phyloP scores from a whole-genome alignment of 2,113 vertebrate genomes.

The Dipodomys ordii region DNA sequence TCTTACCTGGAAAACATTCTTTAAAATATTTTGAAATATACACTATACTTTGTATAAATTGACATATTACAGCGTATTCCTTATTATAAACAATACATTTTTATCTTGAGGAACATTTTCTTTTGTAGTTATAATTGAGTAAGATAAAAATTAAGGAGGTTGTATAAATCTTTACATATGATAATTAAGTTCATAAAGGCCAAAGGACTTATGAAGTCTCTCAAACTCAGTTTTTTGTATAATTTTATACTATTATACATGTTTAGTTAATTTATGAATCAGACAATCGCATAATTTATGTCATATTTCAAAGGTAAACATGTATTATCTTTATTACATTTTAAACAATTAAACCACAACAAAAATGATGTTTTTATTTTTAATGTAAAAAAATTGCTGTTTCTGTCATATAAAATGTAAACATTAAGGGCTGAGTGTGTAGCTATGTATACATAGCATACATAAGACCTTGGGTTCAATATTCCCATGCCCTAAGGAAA shows the following conservation, averaged over 20 bases:
- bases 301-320: slow-evolving; percentile 17
- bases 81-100: slow-evolving; percentile 5
- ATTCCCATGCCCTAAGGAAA: background rate
- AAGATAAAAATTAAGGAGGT: background rate
- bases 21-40: slow-evolving; percentile 7
- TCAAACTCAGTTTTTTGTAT: background rate
- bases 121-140: background rate
- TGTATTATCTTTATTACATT: slow-evolving; percentile 8
- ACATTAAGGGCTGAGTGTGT: background rate
- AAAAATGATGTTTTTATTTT: slow-evolving; percentile 7
- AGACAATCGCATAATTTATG: background rate
- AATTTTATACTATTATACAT: slow-evolving; percentile 33
- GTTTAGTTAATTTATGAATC: slow-evolving; percentile 30
- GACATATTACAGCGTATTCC: background rate
- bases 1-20: background rate
- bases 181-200: slow-evolving; percentile 28
- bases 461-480: background rate
- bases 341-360: background rate
- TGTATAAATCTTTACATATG: background rate
- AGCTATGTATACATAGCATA: background rate
- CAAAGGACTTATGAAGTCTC: background rate
- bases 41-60: background rate
- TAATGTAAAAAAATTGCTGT: background rate
- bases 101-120: slow-evolving; percentile 26
- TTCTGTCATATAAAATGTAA: slow-evolving; percentile 29